Conservation (phyloP, 2,888 invertebrate species). For the Koerneria pararmatus region DNA sequence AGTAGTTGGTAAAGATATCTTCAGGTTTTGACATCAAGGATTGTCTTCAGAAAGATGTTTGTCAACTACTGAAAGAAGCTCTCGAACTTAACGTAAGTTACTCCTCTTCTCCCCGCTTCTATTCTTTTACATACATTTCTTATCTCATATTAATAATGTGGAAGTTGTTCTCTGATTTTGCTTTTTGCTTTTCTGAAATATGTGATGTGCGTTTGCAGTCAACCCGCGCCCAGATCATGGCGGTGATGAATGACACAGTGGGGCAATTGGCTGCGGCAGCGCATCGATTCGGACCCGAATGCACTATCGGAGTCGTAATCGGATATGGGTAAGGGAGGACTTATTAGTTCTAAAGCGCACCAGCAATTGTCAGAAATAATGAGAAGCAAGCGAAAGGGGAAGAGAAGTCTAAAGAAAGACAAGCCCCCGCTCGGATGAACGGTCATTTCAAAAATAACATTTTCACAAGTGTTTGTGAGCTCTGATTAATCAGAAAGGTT, state of each 20-base stretch:
- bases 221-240: constrained; percentile 57
- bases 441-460: no score
- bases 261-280: constrained; percentile 59
- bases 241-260: constrained; percentile 60
- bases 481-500: no score
- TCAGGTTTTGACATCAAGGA: constrained; percentile 60
- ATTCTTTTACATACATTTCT: not conserved
- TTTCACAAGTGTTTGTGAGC: no score
- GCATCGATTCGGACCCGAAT: constrained; percentile 57
- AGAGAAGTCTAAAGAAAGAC: no score
- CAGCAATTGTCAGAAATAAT: no score
- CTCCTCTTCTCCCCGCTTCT: not conserved
- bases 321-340: constrained; percentile 55
- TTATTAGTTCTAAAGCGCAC: not conserved
- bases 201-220: constrained; percentile 47
- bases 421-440: no score
- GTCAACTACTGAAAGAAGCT: constrained; percentile 56
- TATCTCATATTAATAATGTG: not conserved
- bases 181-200: no score
- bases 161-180: no score
- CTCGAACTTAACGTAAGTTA: constrained; percentile 53
- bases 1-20: constrained; percentile 28
- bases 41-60: constrained; percentile 59
- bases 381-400: no score
- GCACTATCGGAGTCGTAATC: constrained; percentile 57